A percentile compares a stretch with the other conserved stretches of the same genome.
Conservation (phyloP, 2,888 invertebrate species). For the Sinodicranocentrus sp. region DNA sequence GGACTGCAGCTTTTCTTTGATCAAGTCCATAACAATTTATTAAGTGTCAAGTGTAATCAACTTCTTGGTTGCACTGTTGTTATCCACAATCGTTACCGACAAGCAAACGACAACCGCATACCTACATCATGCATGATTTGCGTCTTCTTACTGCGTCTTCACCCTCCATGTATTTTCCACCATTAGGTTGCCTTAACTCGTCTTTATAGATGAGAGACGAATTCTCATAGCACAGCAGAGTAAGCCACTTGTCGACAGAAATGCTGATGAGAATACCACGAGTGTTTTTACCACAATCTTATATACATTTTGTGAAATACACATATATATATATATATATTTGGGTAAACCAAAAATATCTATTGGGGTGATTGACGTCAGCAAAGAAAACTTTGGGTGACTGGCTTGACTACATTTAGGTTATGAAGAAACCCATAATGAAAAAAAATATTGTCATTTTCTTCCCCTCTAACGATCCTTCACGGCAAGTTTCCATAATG, state of each 20-base stretch:
- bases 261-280: neutral
- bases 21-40: conserved; percentile 69
- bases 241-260: conserved; percentile 23
- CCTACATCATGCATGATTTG: too few relatives aligned
- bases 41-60: conserved; percentile 70
- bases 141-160: too few relatives aligned
- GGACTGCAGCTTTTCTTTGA: conserved; percentile 60
- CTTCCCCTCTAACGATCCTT: too few relatives aligned
- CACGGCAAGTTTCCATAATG: too few relatives aligned
- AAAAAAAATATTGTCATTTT: neutral
- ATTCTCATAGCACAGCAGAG: neutral
- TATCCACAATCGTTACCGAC: conserved; percentile 47
- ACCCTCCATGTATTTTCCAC: too few relatives aligned
- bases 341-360: neutral
- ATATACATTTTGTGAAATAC: neutral
- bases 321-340: neutral
- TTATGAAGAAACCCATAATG: too few relatives aligned
- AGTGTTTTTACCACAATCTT: conserved; percentile 4
- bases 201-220: neutral
- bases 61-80: conserved; percentile 63
- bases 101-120: conserved; percentile 1
- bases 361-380: conserved; percentile 8
- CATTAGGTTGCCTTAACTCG: neutral
- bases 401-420: too few relatives aligned
- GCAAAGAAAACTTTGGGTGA: neutral